phyloP scores from a whole-genome alignment of 1,140 invertebrate species.

The Euwallacea similis region DNA sequence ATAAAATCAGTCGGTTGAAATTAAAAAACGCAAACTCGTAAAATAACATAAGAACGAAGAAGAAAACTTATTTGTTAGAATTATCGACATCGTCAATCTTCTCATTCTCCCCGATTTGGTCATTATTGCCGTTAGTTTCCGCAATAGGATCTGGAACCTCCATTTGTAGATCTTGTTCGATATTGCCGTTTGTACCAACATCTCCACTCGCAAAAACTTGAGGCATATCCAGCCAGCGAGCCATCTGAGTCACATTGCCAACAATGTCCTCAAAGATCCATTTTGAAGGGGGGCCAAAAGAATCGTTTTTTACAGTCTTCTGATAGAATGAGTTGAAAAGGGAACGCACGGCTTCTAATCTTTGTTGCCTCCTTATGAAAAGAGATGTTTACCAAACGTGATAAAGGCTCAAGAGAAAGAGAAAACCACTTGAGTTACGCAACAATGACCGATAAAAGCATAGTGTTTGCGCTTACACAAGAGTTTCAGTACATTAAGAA shows the following conservation, averaged over 20 bases:
- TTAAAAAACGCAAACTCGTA: constrained; percentile 9
- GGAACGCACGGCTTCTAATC: constrained; percentile 20
- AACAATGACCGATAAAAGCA: too few species aligned
- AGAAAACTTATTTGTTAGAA: not conserved
- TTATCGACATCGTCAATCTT: constrained; percentile 1
- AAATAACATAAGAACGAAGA: not conserved
- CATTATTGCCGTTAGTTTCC: constrained; percentile 16
- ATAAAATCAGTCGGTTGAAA: constrained; percentile 27
- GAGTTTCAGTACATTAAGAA: not conserved
- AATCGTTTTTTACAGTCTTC: constrained; percentile 27
- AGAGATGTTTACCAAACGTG: not conserved
- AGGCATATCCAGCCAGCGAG: not conserved
- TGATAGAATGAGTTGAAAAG: constrained; percentile 25
- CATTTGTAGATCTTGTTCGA: not conserved
- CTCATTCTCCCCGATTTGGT: not conserved
- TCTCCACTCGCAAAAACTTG: not conserved
- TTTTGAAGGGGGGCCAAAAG: constrained; percentile 24
- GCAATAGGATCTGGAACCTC: not conserved
- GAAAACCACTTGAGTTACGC: not conserved
- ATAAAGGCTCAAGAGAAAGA: not conserved
- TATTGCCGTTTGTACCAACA: constrained; percentile 1
- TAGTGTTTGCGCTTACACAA: too few species aligned
- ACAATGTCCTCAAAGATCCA: constrained; percentile 21
- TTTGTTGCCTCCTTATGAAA: constrained; percentile 12
- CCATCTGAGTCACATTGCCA: not conserved